Percentiles rank a stretch among this genome's conserved stretches.
Conservation (phyloP, 92 coral and sea anemone genomes). For the Palythoa caribaeorum region DNA sequence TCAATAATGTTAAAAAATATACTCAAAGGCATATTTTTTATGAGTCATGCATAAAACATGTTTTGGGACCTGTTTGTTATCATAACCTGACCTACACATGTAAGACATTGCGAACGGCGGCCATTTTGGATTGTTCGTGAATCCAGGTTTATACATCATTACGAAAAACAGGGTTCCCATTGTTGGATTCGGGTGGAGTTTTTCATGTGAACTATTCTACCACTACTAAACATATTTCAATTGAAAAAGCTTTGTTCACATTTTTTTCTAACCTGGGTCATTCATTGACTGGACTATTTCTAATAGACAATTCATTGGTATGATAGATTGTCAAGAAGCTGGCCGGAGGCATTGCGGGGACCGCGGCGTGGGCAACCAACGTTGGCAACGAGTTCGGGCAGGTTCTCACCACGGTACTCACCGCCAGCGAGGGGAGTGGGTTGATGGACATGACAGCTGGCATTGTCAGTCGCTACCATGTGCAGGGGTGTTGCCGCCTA, state of each 20-base stretch:
- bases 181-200: conserved; percentile 16
- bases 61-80: neutral
- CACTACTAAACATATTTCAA: conserved; percentile 4
- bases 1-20: neutral
- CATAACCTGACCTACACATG: neutral
- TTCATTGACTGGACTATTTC: conserved; percentile 19
- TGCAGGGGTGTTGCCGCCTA: conserved; percentile 42
- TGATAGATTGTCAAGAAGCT: conserved; percentile 41
- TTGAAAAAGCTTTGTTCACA: conserved; percentile 21
- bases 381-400: too few relatives aligned
- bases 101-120: conserved; percentile 6
- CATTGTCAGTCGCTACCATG: too few relatives aligned
- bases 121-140: neutral
- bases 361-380: too few relatives aligned
- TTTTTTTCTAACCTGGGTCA: conserved; percentile 23
- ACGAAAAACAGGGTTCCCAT: conserved; percentile 25
- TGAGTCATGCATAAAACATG: neutral
- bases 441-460: too few relatives aligned
- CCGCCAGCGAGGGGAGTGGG: too few relatives aligned
- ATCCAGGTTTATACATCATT: neutral
- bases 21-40: conserved; percentile 2
- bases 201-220: neutral
- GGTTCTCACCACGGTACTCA: too few relatives aligned
- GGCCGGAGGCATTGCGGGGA: too few relatives aligned
- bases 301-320: too few relatives aligned